Evolutionary conservation across 2,113 vertebrate species (phyloP).

Genomic region (Bos taurus): DNA sequence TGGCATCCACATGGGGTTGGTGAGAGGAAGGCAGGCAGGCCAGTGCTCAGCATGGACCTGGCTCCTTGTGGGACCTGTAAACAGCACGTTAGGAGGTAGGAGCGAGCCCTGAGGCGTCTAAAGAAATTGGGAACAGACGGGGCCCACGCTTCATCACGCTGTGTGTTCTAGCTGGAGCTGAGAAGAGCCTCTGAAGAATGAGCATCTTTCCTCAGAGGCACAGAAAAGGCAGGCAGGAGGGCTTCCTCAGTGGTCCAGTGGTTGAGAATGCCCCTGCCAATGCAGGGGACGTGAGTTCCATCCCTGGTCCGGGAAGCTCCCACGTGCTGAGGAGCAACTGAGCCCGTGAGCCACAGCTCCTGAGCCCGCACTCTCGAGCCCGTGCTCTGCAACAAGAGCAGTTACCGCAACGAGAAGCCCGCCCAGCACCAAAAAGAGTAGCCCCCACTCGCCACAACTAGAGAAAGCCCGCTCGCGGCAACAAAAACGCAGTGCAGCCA

Average conservation of each 20-base stretch:
- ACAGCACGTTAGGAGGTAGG: rapidly evolving
- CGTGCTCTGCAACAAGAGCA: neutral
- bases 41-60: neutral
- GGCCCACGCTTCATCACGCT: rapidly evolving
- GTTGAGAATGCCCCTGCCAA: neutral
- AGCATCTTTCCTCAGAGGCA: neutral
- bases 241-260: neutral
- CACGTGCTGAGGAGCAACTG: neutral
- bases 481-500: neutral
- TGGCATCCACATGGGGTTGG: neutral
- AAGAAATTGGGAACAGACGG: rapidly evolving
- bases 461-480: neutral
- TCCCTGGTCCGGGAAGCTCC: neutral
- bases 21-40: neutral
- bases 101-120: neutral
- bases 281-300: neutral
- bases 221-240: neutral
- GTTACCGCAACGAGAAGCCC: neutral
- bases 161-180: neutral
- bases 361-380: neutral
- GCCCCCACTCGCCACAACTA: neutral
- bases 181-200: neutral
- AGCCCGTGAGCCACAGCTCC: neutral
- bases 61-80: neutral
- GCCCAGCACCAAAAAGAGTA: neutral